phyloP scores from a whole-genome alignment of 2,113 vertebrate species.

The Mesitornis unicolor region DNA sequence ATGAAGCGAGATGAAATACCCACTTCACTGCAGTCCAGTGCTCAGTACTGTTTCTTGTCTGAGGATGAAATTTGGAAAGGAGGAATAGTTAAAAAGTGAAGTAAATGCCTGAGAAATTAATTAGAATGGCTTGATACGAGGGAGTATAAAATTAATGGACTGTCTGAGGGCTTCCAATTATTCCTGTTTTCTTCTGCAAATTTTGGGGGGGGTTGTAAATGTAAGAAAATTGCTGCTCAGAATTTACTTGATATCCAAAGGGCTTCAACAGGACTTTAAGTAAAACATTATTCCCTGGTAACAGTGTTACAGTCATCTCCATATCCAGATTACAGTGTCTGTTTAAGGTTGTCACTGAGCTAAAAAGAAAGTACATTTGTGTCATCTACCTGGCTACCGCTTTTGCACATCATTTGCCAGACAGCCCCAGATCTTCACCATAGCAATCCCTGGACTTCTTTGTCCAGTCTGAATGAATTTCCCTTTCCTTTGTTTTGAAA shows the following conservation, averaged over 20 bases:
- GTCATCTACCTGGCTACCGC: not conserved
- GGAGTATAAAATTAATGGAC: constrained; percentile 55
- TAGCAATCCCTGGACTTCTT: not conserved
- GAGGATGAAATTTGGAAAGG: not conserved
- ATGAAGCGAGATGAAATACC: not conserved
- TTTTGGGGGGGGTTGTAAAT: not conserved
- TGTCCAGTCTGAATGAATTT: not conserved
- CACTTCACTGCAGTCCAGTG: not conserved
- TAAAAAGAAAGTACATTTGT: not conserved
- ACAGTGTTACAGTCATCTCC: not conserved
- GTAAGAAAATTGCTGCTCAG: not conserved
- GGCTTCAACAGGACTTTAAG: not conserved
- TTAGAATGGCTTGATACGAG: constrained; percentile 34
- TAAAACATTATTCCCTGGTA: not conserved
- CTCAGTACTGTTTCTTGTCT: not conserved
- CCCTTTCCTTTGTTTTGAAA: not conserved
- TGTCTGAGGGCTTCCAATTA: constrained; percentile 48
- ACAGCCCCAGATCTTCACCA: not conserved
- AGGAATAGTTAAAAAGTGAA: constrained; percentile 20
- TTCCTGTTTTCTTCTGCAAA: not conserved
- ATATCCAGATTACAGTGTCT: not conserved
- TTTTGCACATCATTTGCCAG: not conserved
- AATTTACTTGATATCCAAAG: not conserved
- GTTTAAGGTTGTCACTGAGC: not conserved
- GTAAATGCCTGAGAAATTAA: constrained; percentile 17